phyloP scores from a whole-genome alignment of 2,797 vertebrate genomes.

The Acanthiza pusilla region DNA sequence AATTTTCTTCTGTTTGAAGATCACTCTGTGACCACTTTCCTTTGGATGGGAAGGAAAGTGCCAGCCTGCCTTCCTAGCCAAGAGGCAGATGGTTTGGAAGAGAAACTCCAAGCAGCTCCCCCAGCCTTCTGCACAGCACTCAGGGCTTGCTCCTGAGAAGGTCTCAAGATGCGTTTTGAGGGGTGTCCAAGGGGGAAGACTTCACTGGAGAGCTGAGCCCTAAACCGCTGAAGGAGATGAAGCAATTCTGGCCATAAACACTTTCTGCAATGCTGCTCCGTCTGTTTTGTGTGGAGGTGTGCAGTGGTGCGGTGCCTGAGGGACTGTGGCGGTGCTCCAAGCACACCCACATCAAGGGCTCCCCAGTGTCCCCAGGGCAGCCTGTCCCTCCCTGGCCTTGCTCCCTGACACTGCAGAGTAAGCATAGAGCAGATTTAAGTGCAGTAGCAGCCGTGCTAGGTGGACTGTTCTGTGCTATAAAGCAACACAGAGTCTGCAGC shows the following conservation, averaged over 20 bases:
- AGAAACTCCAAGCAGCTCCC: not conserved
- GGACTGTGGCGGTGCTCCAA: fast-evolving
- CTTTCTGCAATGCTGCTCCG: not conserved
- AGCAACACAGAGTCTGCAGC: not conserved
- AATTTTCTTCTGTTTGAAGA: not conserved
- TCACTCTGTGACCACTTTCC: fast-evolving
- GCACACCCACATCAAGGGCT: fast-evolving
- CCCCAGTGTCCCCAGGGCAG: not conserved
- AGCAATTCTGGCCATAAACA: not conserved
- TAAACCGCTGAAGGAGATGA: too few species aligned
- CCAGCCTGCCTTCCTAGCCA: not conserved
- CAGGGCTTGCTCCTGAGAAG: too few species aligned
- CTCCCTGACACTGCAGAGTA: not conserved
- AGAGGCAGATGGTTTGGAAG: not conserved
- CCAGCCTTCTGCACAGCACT: fast-evolving
- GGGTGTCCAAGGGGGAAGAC: too few species aligned
- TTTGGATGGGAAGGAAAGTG: not conserved
- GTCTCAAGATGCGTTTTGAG: not conserved
- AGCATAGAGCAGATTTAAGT: not conserved
- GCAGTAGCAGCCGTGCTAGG: not conserved
- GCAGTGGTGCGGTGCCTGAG: fast-evolving
- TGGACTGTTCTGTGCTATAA: not conserved
- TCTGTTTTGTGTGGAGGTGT: fast-evolving
- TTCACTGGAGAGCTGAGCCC: not conserved
- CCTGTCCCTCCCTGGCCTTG: not conserved